phyloP scores from a whole-genome alignment of 2,888 invertebrate species.

The Drosophila colorata region DNA sequence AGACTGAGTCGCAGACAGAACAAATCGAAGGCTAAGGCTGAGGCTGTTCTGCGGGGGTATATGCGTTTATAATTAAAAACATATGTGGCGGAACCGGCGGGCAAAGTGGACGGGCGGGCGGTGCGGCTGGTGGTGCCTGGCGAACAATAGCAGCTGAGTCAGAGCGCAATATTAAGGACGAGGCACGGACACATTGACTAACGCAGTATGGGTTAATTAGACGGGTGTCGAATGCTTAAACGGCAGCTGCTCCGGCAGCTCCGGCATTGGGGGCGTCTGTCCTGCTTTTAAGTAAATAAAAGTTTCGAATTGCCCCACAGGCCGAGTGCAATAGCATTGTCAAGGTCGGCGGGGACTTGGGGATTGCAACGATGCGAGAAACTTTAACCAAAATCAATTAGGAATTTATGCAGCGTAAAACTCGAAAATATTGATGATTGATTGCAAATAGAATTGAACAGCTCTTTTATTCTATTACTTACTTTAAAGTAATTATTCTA shows the following conservation, averaged over 20 bases:
- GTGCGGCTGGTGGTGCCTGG: constrained; percentile 13
- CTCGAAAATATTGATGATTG: too few species aligned
- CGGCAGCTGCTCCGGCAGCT: constrained; percentile 41
- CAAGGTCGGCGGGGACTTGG: constrained; percentile 41
- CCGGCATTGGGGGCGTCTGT: constrained; percentile 24
- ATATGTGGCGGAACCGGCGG: constrained; percentile 63
- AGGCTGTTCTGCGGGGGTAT: neutral
- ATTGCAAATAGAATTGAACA: too few species aligned
- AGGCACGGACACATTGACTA: constrained; percentile 8
- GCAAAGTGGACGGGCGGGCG: neutral
- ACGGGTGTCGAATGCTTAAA: constrained; percentile 63
- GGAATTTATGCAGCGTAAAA: too few species aligned
- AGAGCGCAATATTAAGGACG: constrained; percentile 16
- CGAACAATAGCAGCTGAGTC: constrained; percentile 62
- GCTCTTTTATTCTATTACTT: too few species aligned
- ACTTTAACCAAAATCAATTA: neutral
- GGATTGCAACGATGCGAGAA: neutral
- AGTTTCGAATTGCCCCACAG: constrained; percentile 10
- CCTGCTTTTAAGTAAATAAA: neutral
- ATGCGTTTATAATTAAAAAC: constrained; percentile 75
- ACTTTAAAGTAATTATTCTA: too few species aligned
- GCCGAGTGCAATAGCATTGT: constrained; percentile 39
- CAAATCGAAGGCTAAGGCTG: constrained; percentile 25
- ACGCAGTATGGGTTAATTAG: constrained; percentile 71
- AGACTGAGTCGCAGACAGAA: constrained; percentile 36